phyloP scores from a whole-genome alignment of 1,140 invertebrate species.

The Vollenhovia emeryi region DNA sequence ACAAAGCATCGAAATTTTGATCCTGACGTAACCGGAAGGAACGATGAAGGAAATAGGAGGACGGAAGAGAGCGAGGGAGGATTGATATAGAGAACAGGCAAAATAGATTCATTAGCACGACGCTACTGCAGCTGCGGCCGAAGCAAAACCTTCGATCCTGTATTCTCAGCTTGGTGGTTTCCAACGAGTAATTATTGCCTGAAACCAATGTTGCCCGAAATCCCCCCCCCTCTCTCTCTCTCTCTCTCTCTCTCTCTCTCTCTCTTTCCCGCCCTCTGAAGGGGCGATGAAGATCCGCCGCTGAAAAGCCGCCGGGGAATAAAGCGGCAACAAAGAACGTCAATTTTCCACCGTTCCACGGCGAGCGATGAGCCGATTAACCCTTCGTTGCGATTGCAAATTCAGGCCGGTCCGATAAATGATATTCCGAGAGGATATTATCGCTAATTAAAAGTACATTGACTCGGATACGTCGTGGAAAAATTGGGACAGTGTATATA shows the following conservation, averaged over 20 bases:
- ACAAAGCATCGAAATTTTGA: neutral
- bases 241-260: neutral
- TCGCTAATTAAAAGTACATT: constrained; percentile 18
- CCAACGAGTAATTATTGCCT: constrained; percentile 54
- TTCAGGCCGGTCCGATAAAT: neutral
- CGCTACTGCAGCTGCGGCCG: constrained; percentile 44
- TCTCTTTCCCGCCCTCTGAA: neutral
- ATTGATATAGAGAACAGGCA: constrained; percentile 20
- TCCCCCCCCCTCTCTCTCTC: neutral
- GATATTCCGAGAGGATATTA: neutral
- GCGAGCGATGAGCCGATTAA: constrained; percentile 36
- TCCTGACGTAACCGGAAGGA: neutral
- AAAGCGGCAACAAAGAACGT: constrained; percentile 47
- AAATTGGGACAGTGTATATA: neutral
- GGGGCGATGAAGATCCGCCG: constrained; percentile 18
- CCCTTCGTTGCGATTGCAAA: neutral
- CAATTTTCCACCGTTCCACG: constrained; percentile 22
- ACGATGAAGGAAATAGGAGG: neutral
- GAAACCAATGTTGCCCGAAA: constrained; percentile 45
- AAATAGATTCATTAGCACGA: constrained; percentile 59
- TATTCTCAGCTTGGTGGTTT: constrained; percentile 40
- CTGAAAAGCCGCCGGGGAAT: constrained; percentile 26
- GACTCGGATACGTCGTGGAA: neutral
- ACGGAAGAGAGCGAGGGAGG: too few species aligned
- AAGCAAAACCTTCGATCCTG: constrained; percentile 23